A percentile compares a stretch with the other conserved stretches of the same genome.
Evolutionary conservation across 2,888 invertebrate genomes (phyloP).

Genomic region (Calameuta pallipes): DNA sequence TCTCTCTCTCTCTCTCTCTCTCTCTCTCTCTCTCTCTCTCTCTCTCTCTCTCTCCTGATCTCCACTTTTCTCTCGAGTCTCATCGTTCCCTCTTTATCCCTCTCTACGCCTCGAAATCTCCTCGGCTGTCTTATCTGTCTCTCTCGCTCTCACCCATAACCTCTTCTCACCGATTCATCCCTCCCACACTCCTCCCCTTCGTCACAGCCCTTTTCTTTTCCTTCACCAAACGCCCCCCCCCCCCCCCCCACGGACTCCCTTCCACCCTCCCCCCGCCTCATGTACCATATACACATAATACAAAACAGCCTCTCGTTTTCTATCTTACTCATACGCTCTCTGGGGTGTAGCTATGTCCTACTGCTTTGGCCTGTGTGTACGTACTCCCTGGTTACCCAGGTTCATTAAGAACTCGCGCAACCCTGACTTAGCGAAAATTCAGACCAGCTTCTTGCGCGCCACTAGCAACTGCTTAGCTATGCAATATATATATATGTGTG

Average conservation of each 20-base stretch:
- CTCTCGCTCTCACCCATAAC: no score
- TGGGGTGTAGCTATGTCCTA: no score
- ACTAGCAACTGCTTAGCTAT: neutral
- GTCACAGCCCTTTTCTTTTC: no score
- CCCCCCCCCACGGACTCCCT: neutral
- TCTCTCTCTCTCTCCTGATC: neutral
- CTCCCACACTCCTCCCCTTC: no score
- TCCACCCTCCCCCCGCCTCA: neutral
- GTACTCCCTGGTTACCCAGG: neutral
- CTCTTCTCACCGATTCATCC: no score
- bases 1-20: no score
- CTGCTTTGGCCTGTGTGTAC: neutral
- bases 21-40: no score
- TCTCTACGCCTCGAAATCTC: slow-evolving; percentile 7
- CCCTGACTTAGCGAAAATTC: slow-evolving; percentile 17
- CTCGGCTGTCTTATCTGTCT: neutral
- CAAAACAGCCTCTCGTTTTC: no score
- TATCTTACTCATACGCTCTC: no score
- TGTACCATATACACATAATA: no score
- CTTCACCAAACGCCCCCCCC: no score
- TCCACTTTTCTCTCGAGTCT: slow-evolving; percentile 11
- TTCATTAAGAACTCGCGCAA: slow-evolving; percentile 8
- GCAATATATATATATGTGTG: no score
- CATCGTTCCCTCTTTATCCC: slow-evolving; percentile 12
- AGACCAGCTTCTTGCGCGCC: slow-evolving; percentile 2